Base-by-base conservation (phyloP, 2,797 vertebrate genomes). In the Enteromius trimaculatus region DNA sequence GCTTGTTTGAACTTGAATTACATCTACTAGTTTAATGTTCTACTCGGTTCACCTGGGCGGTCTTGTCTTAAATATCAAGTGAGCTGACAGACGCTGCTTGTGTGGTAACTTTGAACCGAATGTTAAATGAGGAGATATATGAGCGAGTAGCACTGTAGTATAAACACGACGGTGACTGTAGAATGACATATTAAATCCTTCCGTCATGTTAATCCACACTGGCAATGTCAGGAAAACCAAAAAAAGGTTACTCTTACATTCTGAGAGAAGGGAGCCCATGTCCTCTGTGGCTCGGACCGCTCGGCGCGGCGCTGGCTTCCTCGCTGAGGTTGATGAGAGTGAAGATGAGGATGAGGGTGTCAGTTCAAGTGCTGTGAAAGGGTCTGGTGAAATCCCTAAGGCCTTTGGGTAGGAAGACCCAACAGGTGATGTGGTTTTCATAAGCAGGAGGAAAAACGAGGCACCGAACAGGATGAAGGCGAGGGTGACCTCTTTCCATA, bases 401-500 rank as follows among this genome's bases (percentile, higher is more conserved):
- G 91, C 78, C 76, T 79, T 49, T 89, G 88, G 87, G 79, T 78
- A 90, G 80, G 88, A 81, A 79, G 87, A 91, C 90, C 88, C 92
- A 82, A 94, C 60, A 16, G 93, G 90, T 90, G 94, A 89, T 91
- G 96, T 94, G 91, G 96, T 96, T 94, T 91, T 97, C 95, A 95
- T 90, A 91, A 98, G 94, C 93, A 98, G 92, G 92, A 96, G 84
- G 91, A 95, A 97, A 87, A 98, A 95, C 90, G 97, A 89, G 87
- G 96, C 95, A 87, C 96, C 96, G 92, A 97, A 95, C 92, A 99
- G 94, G 94, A 98, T 93, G 88, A 96, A 96, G 94, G 95, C 95
- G 90, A 97, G 92, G 95, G 96, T 96, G 92, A 95, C 96, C 91
- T 94, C 94, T 96, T 98, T 98, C 98, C 98, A 99, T 97, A 97